These are phyloP conservation scores for Onychostruthus taczanowskii DNA, from an alignment of 2,113 vertebrate species.

Conservation along the genomic window DNA sequence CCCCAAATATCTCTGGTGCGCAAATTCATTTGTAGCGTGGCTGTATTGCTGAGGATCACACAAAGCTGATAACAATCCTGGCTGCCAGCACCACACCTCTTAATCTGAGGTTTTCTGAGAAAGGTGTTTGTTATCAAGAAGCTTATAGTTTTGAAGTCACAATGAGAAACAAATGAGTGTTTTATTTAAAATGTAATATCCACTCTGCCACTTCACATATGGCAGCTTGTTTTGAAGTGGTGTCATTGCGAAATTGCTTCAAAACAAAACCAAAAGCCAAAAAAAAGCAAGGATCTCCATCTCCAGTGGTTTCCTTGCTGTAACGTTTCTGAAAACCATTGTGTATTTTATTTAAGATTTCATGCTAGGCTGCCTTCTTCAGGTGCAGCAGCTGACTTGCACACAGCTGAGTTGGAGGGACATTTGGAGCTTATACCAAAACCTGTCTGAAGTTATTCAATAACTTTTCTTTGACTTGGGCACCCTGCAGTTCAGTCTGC, in stretches of 20 bases:
- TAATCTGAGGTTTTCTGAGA: not conserved
- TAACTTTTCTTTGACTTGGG: not conserved
- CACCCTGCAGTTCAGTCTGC: accelerated
- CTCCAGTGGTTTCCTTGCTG: not conserved
- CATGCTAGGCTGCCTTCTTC: not conserved
- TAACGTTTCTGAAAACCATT: not conserved
- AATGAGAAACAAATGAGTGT: not conserved
- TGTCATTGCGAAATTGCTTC: not conserved
- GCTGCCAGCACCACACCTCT: not conserved
- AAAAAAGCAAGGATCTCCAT: not conserved
- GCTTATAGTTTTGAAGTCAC: not conserved
- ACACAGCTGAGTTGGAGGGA: not conserved
- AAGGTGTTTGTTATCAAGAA: not conserved
- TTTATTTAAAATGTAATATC: not conserved
- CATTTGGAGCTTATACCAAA: not conserved
- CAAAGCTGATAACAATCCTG: not conserved
- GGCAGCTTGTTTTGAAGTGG: not conserved
- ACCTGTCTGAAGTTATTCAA: not conserved
- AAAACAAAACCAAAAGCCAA: not conserved
- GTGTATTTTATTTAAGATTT: not conserved
- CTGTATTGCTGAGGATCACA: not conserved
- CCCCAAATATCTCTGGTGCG: not conserved
- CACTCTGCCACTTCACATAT: not conserved
- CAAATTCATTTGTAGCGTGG: not conserved
- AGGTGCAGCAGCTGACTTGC: not conserved